Evolutionary conservation across 2,113 vertebrate genomes (phyloP).

Genomic region (Aphelocoma coerulescens): DNA sequence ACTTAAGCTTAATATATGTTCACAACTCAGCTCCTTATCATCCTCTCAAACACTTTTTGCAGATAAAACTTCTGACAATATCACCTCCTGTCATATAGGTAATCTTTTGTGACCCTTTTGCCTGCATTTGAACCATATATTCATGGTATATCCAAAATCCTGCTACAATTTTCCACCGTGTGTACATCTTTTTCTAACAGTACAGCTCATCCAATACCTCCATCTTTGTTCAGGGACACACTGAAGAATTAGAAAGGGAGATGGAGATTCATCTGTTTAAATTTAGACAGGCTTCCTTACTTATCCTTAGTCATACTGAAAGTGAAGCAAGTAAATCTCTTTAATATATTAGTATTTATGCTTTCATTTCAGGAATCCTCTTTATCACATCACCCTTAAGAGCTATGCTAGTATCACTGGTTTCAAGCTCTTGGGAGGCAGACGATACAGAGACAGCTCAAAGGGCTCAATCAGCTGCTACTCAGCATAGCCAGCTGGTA

Average conservation of each 20-base stretch:
- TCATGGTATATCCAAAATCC: neutral
- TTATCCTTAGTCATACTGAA: slow-evolving; percentile 39
- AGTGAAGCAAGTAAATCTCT: slow-evolving; percentile 45
- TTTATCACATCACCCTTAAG: neutral
- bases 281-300: slow-evolving; percentile 39
- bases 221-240: neutral
- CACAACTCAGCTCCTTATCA: slow-evolving; percentile 48
- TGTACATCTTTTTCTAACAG: neutral
- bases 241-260: slow-evolving; percentile 19
- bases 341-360: slow-evolving; percentile 31
- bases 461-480: neutral
- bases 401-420: neutral
- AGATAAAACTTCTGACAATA: neutral
- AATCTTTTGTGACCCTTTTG: neutral
- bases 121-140: neutral
- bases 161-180: neutral
- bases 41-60: slow-evolving; percentile 29
- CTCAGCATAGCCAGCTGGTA: neutral
- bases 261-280: slow-evolving; percentile 33
- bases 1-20: slow-evolving; percentile 61
- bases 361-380: slow-evolving; percentile 19
- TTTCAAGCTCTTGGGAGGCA: neutral
- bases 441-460: neutral
- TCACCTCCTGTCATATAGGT: neutral
- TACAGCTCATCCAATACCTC: neutral